Evolutionary conservation across 2,888 invertebrate genomes (phyloP).

Genomic region (Drosophila parthenogenetica): DNA sequence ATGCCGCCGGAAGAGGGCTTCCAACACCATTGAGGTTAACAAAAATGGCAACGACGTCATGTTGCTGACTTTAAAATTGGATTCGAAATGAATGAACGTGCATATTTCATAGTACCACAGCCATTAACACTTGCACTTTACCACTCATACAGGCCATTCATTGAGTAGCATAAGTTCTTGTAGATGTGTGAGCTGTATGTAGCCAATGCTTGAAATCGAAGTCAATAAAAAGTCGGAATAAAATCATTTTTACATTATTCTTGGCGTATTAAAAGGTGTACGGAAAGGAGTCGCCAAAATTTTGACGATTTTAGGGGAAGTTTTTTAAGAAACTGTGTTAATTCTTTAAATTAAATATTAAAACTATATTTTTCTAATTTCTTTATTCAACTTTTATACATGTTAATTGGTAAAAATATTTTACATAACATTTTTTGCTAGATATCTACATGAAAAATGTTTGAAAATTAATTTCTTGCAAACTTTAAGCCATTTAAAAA

Average conservation of each 20-base stretch:
- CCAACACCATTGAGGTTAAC: slow-evolving; percentile 53
- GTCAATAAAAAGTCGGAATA: background rate
- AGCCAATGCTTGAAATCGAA: background rate
- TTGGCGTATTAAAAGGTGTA: too few relatives aligned
- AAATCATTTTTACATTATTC: background rate
- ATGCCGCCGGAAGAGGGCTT: slow-evolving; percentile 14
- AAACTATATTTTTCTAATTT: too few relatives aligned
- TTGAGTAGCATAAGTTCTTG: background rate
- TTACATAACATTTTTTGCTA: too few relatives aligned
- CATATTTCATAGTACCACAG: slow-evolving; percentile 60
- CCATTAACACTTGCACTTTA: slow-evolving; percentile 45
- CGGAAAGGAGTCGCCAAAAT: too few relatives aligned
- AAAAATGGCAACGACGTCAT: slow-evolving; percentile 56
- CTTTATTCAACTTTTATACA: too few relatives aligned
- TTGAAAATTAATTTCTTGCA: too few relatives aligned
- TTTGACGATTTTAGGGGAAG: too few relatives aligned
- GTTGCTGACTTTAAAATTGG: slow-evolving; percentile 56
- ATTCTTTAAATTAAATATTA: too few relatives aligned
- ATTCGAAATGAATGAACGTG: slow-evolving; percentile 62
- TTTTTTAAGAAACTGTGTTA: too few relatives aligned
- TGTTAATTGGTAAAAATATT: too few relatives aligned
- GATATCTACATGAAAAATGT: too few relatives aligned
- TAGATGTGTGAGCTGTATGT: background rate
- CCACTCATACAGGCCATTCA: background rate
- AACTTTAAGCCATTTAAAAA: too few relatives aligned